A percentile compares a stretch with the other conserved stretches of the same genome.
These are phyloP conservation scores for Chloroclysta siterata DNA, from an alignment of 2,888 invertebrate species.

Conservation along the genomic window DNA sequence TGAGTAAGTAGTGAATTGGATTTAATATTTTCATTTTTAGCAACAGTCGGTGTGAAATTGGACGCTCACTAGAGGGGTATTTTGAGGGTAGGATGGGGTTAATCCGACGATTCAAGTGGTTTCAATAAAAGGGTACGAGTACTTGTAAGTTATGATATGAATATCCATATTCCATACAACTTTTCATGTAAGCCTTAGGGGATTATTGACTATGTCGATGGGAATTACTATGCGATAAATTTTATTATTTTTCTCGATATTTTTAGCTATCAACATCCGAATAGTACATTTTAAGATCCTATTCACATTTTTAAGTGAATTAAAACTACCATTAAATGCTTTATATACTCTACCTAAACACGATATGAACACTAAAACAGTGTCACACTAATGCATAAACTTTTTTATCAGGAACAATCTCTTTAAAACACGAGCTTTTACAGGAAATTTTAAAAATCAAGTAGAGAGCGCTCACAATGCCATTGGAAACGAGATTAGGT, in stretches of 20 bases:
- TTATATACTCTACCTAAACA: no score
- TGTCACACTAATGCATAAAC: no score
- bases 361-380: no score
- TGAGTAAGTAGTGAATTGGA: constrained; percentile 79
- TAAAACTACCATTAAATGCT: no score
- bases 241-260: no score
- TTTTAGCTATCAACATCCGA: no score
- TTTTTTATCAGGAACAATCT: constrained; percentile 8
- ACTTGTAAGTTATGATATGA: constrained; percentile 42
- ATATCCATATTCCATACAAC: constrained; percentile 16
- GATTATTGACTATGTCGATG: background rate
- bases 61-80: constrained; percentile 75
- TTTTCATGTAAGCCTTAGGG: constrained; percentile 8
- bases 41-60: constrained; percentile 83
- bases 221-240: no score
- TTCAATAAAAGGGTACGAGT: constrained; percentile 53
- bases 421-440: constrained; percentile 22
- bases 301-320: no score
- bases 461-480: constrained; percentile 43
- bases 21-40: constrained; percentile 82
- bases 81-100: constrained; percentile 65
- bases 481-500: constrained; percentile 64
- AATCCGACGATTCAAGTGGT: constrained; percentile 65
- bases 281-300: no score
- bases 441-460: constrained; percentile 37